Evolutionary conservation across 1,140 invertebrate genomes (phyloP).

Genomic region (Oryctes rhinoceros): DNA sequence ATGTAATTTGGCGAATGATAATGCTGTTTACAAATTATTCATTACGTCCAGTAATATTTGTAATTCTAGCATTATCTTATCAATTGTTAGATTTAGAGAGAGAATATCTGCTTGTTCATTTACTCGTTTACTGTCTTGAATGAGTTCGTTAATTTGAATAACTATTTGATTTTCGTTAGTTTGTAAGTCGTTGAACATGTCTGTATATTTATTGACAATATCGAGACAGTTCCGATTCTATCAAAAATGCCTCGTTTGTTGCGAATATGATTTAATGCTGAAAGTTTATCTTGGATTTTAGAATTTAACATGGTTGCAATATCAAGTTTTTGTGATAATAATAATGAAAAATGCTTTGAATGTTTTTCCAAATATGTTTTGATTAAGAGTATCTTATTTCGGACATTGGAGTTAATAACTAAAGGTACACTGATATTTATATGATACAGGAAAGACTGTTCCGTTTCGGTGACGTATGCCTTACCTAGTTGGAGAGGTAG

Average conservation of each 20-base stretch:
- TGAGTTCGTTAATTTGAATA: not conserved
- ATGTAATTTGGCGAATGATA: no score
- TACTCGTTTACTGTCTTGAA: not conserved
- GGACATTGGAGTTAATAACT: not conserved
- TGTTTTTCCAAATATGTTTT: not conserved
- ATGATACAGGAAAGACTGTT: not conserved
- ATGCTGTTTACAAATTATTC: no score
- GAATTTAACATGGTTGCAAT: conserved; percentile 11
- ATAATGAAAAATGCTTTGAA: not conserved
- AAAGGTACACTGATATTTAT: not conserved
- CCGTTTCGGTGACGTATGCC: not conserved
- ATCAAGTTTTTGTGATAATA: not conserved
- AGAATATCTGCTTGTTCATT: not conserved
- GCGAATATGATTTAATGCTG: not conserved
- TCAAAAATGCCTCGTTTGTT: not conserved
- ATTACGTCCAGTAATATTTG: no score
- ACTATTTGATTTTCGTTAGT: not conserved
- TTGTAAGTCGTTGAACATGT: not conserved
- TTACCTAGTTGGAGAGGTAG: not conserved
- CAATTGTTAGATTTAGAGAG: not conserved
- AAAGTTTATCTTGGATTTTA: conserved; percentile 1
- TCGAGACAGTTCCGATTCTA: not conserved
- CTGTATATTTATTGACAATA: not conserved
- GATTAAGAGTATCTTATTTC: not conserved
- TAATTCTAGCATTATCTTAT: not conserved